phyloP scores from a whole-genome alignment of 2,888 invertebrate genomes.

The Drosophila pullipes region DNA sequence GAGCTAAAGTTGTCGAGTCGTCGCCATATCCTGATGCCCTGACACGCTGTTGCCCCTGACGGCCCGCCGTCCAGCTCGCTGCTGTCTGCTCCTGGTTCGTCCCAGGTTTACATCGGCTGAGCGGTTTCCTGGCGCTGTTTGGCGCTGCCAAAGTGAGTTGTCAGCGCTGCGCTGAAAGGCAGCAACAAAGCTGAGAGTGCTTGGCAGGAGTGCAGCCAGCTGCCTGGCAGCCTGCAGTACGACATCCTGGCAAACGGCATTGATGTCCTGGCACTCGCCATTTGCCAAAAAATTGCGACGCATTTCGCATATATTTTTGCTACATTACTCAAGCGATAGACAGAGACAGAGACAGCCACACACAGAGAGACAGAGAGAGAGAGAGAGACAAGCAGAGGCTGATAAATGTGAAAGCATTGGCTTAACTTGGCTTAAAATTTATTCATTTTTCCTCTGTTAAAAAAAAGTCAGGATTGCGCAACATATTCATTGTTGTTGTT shows the following conservation, averaged over 20 bases:
- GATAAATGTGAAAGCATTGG: constrained; percentile 43
- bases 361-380: not conserved
- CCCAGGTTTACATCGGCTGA: not conserved
- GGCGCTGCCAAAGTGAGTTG: constrained; percentile 68
- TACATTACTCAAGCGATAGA: constrained; percentile 53
- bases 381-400: not conserved
- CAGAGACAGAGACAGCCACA: not conserved
- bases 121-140: constrained; percentile 34
- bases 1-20: constrained; percentile 53
- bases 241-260: constrained; percentile 41
- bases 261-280: constrained; percentile 46
- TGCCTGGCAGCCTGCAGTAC: not conserved
- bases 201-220: constrained; percentile 8
- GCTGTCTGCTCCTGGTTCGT: not conserved
- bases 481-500: constrained; percentile 1
- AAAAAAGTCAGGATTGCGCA: constrained; percentile 4
- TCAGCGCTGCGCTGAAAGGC: constrained; percentile 41
- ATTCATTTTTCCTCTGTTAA: constrained; percentile 34
- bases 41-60: not conserved
- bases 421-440: constrained; percentile 57
- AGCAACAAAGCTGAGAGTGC: constrained; percentile 14
- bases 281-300: constrained; percentile 51
- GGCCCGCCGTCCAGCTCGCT: not conserved
- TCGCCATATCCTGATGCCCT: constrained; percentile 29
- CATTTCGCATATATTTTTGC: constrained; percentile 73